A percentile compares a stretch with the other conserved stretches of the same genome.
Conservation (phyloP, 2,113 vertebrate species). For the Seriola quinqueradiata region DNA sequence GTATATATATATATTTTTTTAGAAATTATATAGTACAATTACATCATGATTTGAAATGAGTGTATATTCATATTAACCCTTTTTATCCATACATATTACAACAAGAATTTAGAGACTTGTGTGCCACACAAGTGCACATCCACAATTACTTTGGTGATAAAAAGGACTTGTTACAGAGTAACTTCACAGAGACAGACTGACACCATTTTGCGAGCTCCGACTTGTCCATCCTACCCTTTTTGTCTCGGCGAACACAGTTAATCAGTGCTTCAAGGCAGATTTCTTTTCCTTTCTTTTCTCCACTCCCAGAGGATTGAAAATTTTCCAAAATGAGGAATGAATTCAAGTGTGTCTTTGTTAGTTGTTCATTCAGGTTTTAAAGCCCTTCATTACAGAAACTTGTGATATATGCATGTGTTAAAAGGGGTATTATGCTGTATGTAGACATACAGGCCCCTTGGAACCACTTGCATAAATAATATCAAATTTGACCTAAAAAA, state of each 20-base stretch:
- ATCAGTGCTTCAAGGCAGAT: constrained; percentile 55
- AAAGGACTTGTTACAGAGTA: constrained; percentile 58
- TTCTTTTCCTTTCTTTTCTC: constrained; percentile 33
- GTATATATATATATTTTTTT: constrained; percentile 33
- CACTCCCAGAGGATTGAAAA: constrained; percentile 16
- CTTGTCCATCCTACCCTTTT: constrained; percentile 43
- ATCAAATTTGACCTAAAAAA: constrained; percentile 36
- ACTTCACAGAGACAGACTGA: constrained; percentile 62
- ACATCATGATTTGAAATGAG: constrained; percentile 65
- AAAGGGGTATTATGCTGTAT: constrained; percentile 17
- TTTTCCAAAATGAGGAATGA: constrained; percentile 48
- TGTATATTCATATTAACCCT: constrained; percentile 70
- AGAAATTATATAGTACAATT: constrained; percentile 61
- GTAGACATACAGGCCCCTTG: constrained; percentile 9
- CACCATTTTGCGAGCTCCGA: constrained; percentile 62
- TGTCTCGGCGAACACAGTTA: constrained; percentile 51
- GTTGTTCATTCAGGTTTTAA: constrained; percentile 36
- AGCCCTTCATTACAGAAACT: constrained; percentile 60
- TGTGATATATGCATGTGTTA: constrained; percentile 28
- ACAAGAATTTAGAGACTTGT: constrained; percentile 43
- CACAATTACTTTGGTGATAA: constrained; percentile 73
- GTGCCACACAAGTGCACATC: constrained; percentile 45
- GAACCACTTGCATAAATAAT: constrained; percentile 14
- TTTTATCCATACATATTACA: constrained; percentile 60
- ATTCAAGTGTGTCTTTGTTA: constrained; percentile 59